A percentile compares a stretch with the other conserved stretches of the same genome.
phyloP scores from a whole-genome alignment of 2,113 vertebrate species.

The Rutilus rutilus region DNA sequence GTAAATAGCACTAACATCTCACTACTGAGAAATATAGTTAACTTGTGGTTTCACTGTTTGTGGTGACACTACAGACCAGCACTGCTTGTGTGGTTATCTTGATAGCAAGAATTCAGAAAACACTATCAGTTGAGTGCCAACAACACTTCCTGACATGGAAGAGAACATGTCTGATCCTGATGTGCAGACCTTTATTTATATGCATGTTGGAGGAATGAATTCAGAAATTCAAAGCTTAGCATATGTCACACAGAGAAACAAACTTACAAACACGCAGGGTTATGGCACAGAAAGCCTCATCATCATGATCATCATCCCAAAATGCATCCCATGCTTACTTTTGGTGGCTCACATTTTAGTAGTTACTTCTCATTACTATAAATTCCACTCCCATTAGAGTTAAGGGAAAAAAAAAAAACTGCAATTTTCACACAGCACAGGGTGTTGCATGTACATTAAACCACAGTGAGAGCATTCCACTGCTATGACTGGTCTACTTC shows the following conservation, averaged over 20 bases:
- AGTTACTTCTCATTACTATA: conserved; percentile 60
- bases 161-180: background rate
- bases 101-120: background rate
- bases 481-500: conserved; percentile 18
- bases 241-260: background rate
- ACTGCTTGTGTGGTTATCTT: background rate
- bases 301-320: background rate
- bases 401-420: background rate
- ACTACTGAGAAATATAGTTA: no score
- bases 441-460: background rate
- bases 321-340: background rate
- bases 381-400: background rate
- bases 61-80: no score
- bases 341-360: background rate
- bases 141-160: background rate
- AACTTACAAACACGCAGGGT: background rate
- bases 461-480: conserved; percentile 29
- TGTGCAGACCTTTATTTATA: background rate
- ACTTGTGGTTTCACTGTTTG: no score
- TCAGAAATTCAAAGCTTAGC: background rate
- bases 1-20: no score
- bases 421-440: background rate
- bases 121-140: background rate
- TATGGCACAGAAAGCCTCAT: background rate
- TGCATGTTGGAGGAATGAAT: background rate